phyloP scores from a whole-genome alignment of 2,113 vertebrate genomes.

The Actinemys pallida region DNA sequence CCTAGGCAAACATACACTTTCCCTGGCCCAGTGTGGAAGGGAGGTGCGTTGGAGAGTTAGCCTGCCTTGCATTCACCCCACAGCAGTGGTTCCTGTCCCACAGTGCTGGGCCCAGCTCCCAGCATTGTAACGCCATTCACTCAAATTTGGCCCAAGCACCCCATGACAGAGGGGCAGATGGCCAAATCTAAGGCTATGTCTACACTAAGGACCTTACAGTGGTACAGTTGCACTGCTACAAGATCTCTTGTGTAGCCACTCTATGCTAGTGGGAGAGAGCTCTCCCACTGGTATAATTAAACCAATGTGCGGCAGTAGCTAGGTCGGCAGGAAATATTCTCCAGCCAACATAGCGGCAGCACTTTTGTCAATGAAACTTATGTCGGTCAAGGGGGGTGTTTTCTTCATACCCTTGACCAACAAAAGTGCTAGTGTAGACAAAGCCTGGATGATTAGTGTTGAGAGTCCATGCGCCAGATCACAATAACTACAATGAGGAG shows the following conservation, averaged over 20 bases:
- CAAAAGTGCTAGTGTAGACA: too few relatives aligned
- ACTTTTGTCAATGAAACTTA: too few relatives aligned
- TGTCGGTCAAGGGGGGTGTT: too few relatives aligned
- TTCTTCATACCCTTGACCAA: too few relatives aligned
- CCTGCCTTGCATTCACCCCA: neutral
- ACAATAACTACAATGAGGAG: neutral
- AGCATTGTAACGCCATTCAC: neutral
- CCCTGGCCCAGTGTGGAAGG: neutral
- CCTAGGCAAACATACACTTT: neutral
- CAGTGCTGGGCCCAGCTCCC: neutral
- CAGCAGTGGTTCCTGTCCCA: neutral
- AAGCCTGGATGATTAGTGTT: neutral
- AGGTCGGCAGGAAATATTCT: too few relatives aligned
- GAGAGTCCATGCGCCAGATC: neutral
- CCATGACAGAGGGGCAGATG: neutral
- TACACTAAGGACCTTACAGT: too few relatives aligned
- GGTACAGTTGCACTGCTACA: too few relatives aligned
- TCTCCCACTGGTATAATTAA: too few relatives aligned
- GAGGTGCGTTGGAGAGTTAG: neutral
- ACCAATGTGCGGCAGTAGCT: too few relatives aligned
- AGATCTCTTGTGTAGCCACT: too few relatives aligned
- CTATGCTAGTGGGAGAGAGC: too few relatives aligned
- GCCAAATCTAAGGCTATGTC: neutral
- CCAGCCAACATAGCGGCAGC: too few relatives aligned
- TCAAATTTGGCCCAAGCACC: neutral